phyloP scores from a whole-genome alignment of 1,140 invertebrate species.

The Cotesia typhae region DNA sequence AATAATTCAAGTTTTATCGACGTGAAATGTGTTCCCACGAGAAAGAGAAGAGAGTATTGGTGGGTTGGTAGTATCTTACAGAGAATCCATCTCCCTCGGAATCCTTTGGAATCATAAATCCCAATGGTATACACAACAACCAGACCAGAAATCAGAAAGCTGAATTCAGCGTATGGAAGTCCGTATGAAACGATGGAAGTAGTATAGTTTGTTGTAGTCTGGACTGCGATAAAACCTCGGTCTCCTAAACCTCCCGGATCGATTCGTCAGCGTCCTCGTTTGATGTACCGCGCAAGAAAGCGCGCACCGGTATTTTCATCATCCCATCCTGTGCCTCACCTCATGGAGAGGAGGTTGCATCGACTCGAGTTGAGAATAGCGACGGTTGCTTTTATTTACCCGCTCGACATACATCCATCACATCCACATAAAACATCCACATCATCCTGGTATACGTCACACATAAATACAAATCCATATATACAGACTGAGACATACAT shows the following conservation, averaged over 20 bases:
- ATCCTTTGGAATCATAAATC: constrained; percentile 35
- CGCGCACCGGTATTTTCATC: constrained; percentile 39
- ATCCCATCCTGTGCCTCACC: constrained; percentile 14
- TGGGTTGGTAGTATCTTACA: constrained; percentile 20
- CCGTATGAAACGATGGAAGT: too few species aligned
- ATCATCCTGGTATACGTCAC: constrained; percentile 10
- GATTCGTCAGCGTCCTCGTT: constrained; percentile 42
- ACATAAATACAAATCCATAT: too few species aligned
- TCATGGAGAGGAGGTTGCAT: neutral
- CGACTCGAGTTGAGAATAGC: neutral
- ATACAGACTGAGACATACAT: too few species aligned
- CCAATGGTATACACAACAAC: constrained; percentile 7
- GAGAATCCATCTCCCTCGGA: constrained; percentile 28
- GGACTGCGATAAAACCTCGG: constrained; percentile 30
- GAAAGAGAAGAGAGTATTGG: constrained; percentile 3
- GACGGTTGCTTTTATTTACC: neutral
- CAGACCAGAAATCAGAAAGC: too few species aligned
- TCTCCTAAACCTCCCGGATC: constrained; percentile 40
- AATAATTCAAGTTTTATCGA: constrained; percentile 27
- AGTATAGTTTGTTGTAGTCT: neutral
- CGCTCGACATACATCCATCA: neutral
- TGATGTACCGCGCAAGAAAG: constrained; percentile 43
- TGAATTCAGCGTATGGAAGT: too few species aligned
- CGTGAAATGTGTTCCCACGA: constrained; percentile 37
- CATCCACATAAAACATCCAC: too few species aligned